Evolutionary conservation across 2,113 vertebrate genomes (phyloP), one percentile per base, ranked within the genome.

Genomic region (Phylloscopus whistleri): DNA sequence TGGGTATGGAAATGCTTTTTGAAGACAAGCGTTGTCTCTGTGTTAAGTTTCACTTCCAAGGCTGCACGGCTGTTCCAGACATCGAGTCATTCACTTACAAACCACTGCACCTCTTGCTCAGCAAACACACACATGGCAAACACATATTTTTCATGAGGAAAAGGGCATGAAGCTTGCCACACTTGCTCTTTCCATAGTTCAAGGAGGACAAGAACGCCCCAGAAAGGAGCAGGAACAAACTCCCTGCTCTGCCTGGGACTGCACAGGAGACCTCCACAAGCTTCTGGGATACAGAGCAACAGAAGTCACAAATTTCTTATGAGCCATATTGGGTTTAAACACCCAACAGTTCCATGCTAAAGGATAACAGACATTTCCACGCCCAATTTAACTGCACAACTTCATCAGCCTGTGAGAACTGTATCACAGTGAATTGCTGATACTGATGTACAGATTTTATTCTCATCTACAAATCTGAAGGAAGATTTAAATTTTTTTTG

Each of bases 221-320:
- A 13, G 22, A 72, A 72, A 56, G 44, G 12, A 64, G 33, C 1
- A 3, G 39, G 7, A 75, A 76, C 0, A 4, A 67, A 26, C 19
- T 35, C 18, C 18, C 14, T 70, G 21, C 24, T 78, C 51, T 2
- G 1, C 16, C 20, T 39, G 13, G 6, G 13, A 58, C 31, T 43
- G 23, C 12, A 20, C 5, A 2, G 14, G 35, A 76, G 24, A 73
- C 11, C 14, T 59, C 4, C 20, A 73, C 8, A n/a, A 55, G 22
- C 28, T 58, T 37, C 48, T 28, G 21, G 8, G 30, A 2, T 35
- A 39, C 30, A 46, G 23, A 26, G 20, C 24, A 89, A 76, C 35
- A n/a, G 6, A 14, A 60, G 16, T 7, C 41, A 31, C 6, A 17
- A 77, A 56, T 6, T 41, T 13, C 2, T 2, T 4, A 18, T 1